Evolutionary conservation across 2,888 invertebrate species (phyloP).

Genomic region (Drosophila fungiperda): DNA sequence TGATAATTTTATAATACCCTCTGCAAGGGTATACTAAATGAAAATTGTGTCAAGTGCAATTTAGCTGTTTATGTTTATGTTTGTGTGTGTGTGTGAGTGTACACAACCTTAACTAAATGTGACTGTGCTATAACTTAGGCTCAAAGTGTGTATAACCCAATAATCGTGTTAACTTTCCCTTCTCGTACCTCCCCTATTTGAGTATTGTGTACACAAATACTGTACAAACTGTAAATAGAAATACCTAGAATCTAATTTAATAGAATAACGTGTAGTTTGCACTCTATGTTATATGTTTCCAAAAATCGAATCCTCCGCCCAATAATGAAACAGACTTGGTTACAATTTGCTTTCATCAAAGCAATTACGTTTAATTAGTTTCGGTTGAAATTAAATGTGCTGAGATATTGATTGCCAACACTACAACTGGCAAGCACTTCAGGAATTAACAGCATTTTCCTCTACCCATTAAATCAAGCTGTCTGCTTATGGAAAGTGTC

Average conservation of each 20-base stretch:
- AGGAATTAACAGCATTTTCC: conserved; percentile 1
- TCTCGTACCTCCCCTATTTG: neutral
- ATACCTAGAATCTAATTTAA: conserved; percentile 1
- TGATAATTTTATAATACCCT: neutral
- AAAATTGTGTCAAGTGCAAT: conserved; percentile 9
- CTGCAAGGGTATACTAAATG: conserved; percentile 1
- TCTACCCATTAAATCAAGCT: neutral
- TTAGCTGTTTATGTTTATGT: neutral
- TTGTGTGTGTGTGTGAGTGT: conserved; percentile 11
- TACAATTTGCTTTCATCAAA: conserved; percentile 8
- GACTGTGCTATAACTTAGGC: conserved; percentile 9
- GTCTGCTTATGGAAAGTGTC: neutral
- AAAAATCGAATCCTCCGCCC: neutral
- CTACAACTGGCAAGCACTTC: neutral
- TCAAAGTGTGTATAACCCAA: conserved; percentile 20
- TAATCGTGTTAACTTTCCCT: conserved; percentile 3
- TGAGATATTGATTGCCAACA: conserved; percentile 26
- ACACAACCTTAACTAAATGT: conserved; percentile 27
- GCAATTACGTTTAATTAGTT: conserved; percentile 27
- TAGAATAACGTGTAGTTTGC: conserved; percentile 3
- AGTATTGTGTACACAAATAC: conserved; percentile 15
- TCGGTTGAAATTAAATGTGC: conserved; percentile 15
- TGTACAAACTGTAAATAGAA: conserved; percentile 2
- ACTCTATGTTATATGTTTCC: conserved; percentile 45
- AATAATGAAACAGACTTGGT: conserved; percentile 13